phyloP scores from a whole-genome alignment of 2,797 vertebrate genomes.

The Rousettus madagascariensis region DNA sequence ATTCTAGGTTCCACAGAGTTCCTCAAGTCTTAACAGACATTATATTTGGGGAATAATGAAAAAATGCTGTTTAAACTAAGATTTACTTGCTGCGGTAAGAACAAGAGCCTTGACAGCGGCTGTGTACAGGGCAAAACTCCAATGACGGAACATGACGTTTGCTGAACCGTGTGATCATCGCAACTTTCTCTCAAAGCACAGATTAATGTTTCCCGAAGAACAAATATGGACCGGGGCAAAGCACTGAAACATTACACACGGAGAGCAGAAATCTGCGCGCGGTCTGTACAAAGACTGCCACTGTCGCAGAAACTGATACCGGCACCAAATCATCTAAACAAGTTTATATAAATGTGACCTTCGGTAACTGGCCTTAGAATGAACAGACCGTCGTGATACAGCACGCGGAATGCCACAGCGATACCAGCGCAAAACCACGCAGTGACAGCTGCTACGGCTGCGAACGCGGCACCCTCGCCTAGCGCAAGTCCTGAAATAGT shows the following conservation, averaged over 20 bases:
- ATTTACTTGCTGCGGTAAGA: background rate
- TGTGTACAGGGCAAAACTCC: background rate
- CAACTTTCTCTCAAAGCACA: background rate
- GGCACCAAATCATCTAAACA: background rate
- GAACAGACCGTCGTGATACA: background rate
- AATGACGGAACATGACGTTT: background rate
- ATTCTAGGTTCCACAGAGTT: background rate
- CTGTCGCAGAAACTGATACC: background rate
- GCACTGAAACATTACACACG: background rate
- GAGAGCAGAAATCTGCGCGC: background rate
- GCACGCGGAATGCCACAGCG: background rate
- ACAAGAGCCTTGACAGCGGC: background rate
- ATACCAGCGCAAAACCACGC: rapidly evolving
- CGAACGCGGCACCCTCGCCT: background rate
- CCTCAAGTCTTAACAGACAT: background rate
- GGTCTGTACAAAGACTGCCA: background rate
- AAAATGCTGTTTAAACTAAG: background rate
- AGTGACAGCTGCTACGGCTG: background rate
- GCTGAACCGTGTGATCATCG: background rate
- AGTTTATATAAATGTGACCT: background rate
- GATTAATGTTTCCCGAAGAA: background rate
- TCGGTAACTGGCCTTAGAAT: background rate
- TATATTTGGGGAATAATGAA: background rate
- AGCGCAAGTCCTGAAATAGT: no score
- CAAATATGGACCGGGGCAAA: background rate